phyloP scores from a whole-genome alignment of 2,113 vertebrate species.

The Camelus bactrianus region DNA sequence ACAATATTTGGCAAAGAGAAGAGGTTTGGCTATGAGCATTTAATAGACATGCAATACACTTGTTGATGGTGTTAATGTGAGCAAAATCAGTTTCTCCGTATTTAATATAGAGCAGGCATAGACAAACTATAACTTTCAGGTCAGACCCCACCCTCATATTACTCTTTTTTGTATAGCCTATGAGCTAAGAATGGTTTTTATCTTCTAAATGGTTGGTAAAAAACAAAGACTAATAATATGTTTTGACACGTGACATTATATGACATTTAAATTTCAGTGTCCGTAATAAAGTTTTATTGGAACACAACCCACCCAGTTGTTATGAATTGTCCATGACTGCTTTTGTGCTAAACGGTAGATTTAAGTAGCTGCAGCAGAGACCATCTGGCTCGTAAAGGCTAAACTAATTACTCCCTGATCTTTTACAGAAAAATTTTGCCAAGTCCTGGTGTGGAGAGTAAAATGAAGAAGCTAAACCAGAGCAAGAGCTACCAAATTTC shows the following conservation, averaged over 20 bases:
- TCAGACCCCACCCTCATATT: background rate
- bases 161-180: background rate
- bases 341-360: background rate
- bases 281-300: background rate
- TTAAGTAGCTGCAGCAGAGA: background rate
- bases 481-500: background rate
- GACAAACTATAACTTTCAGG: background rate
- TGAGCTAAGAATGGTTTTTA: background rate
- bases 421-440: background rate
- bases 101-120: background rate
- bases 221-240: background rate
- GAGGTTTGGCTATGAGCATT: background rate
- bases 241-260: background rate
- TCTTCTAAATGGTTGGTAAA: background rate
- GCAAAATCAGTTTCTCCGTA: background rate
- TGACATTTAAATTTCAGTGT: background rate
- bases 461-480: background rate
- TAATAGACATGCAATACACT: background rate
- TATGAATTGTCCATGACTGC: background rate
- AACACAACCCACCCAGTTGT: background rate
- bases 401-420: background rate
- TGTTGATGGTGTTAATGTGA: background rate
- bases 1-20: background rate
- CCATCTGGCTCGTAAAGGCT: background rate
- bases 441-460: background rate